A percentile compares a stretch with the other conserved stretches of the same genome.
These are phyloP conservation scores for Rhagonycha lutea DNA, from an alignment of 2,888 invertebrate species.

Conservation along the genomic window DNA sequence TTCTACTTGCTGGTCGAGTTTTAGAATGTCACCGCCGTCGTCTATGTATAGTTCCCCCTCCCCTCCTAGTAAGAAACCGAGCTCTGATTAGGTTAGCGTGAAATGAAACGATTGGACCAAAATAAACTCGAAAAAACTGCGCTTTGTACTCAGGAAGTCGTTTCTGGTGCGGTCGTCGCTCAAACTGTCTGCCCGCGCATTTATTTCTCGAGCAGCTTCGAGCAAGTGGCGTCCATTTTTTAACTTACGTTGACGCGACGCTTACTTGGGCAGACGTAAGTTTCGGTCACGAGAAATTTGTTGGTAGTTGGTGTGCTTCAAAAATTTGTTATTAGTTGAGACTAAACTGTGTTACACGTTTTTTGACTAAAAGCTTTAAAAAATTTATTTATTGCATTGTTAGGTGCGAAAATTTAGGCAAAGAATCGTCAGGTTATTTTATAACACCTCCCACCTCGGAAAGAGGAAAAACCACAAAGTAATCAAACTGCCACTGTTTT, in stretches of 20 bases:
- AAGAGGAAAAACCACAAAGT: background rate
- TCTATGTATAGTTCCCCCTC: too few relatives aligned
- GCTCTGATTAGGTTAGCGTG: too few relatives aligned
- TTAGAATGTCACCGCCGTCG: too few relatives aligned
- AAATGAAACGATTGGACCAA: background rate
- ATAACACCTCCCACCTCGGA: background rate
- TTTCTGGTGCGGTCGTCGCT: too few relatives aligned
- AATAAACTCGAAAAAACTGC: background rate
- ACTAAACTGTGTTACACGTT: constrained; percentile 18
- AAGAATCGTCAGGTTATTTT: background rate
- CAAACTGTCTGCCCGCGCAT: background rate
- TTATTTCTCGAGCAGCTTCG: background rate
- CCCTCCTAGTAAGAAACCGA: too few relatives aligned
- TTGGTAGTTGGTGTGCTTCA: background rate
- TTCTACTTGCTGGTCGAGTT: too few relatives aligned
- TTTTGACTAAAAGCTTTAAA: constrained; percentile 7
- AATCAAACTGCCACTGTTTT: background rate
- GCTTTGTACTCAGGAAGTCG: background rate
- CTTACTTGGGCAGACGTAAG: background rate
- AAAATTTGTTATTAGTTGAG: constrained; percentile 2
- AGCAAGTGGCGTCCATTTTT: background rate
- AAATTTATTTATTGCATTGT: background rate
- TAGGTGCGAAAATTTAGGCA: background rate
- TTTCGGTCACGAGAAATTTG: background rate
- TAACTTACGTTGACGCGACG: too few relatives aligned